Conservation (phyloP, 2,797 vertebrate genomes). For the Hozukius guyotensis region DNA sequence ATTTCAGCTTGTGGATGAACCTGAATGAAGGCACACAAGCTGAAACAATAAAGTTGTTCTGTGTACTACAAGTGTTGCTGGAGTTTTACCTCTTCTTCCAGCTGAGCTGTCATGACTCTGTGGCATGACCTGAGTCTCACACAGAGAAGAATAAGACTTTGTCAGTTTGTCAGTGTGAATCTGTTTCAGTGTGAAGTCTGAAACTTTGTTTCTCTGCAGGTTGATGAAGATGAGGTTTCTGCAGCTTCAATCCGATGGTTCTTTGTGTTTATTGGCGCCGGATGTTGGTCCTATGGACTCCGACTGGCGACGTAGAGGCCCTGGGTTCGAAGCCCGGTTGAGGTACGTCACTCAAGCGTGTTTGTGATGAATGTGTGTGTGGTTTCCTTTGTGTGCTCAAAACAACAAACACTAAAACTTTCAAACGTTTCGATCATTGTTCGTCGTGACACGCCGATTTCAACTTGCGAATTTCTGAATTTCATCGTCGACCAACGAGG, state of each 20-base stretch:
- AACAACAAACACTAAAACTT: background rate
- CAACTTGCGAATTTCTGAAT: background rate
- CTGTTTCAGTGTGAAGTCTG: no score
- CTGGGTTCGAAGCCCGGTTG: no score
- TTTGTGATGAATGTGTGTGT: background rate
- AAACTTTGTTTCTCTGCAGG: background rate
- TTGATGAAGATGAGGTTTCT: background rate
- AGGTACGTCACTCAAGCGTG: background rate
- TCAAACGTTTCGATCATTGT: background rate
- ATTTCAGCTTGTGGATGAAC: background rate
- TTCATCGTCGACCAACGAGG: background rate
- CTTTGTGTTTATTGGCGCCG: no score
- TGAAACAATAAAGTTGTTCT: no score
- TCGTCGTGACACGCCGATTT: background rate
- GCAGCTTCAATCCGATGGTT: no score
- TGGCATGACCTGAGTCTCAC: background rate
- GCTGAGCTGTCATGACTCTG: background rate
- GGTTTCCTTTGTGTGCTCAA: background rate
- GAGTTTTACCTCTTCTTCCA: background rate
- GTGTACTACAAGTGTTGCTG: background rate
- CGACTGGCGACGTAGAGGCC: no score
- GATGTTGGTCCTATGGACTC: no score
- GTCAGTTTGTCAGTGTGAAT: no score
- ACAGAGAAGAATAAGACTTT: no score
- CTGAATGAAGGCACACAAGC: no score